Evolutionary conservation across 2,797 vertebrate species (phyloP), one percentile per base, ranked within the genome.

Genomic region (Eutrigla gurnardus): DNA sequence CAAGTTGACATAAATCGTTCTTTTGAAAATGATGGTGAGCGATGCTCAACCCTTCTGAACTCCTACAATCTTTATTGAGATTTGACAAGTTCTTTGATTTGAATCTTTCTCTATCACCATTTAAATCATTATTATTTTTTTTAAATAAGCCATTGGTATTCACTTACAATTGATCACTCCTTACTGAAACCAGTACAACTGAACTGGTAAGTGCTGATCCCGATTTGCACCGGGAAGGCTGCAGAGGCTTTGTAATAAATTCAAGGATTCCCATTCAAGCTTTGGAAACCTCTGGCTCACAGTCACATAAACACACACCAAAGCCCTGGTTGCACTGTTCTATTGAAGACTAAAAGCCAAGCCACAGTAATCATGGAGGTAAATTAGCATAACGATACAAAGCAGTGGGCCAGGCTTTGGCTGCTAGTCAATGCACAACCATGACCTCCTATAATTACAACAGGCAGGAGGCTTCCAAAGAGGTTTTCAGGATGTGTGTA

Each of bases 351-450:
- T 80, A 81, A 83, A 80, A 89, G 75, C 70, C 71, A 76, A 78
- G 65, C 73, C 75, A 78, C 70, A 69, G 73, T 80, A 84, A 88
- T 87, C 76, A 86, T 70, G 54, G 73, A 78, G 70, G 73, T 70
- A 78, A 73, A 91, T 91, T 88, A 89, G 79, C 88, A 91, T 89
- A 87, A 78, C 52, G 58, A 80, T 78, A 86, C 84, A 82, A 88
- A 90, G 80, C 81, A 80, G 58, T 32, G 68, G 62, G 68, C 77
- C 53, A 49, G 43, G 53, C 65, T 84, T 57, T 85, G 85, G 75
- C 78, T 84, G 76, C 71, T 73, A 43, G 47, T 84, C 81, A 81
- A 87, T 82, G 66, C 75, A 78, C 70, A 91, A 89, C 86, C 80
- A 67, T 90, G 86, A 88, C 84, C 87, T 87, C 78, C 73, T 77